Conservation (phyloP, 2,113 vertebrate species). For the Mesocricetus auratus region DNA sequence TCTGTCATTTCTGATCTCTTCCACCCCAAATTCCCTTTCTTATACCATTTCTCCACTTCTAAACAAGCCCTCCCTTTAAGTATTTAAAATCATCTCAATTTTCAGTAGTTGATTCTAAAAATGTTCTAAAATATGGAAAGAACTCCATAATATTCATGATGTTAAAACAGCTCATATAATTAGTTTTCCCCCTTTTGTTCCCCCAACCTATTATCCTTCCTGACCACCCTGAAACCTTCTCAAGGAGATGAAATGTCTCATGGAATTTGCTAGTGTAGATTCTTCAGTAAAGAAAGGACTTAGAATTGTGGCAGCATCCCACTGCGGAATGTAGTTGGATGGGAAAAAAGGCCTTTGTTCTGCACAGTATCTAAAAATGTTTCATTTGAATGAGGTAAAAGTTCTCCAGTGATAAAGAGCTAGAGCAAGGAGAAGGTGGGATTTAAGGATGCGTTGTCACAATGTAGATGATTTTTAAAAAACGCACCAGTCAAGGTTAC, state of each 20-base stretch:
- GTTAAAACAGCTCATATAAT: neutral
- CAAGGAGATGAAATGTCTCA: neutral
- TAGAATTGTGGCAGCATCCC: neutral
- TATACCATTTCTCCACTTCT: neutral
- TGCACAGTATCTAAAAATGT: too few relatives aligned
- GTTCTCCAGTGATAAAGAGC: neutral
- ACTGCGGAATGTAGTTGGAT: accelerated
- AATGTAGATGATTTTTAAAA: neutral
- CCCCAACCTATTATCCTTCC: neutral
- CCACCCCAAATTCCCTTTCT: neutral
- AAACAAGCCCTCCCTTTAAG: neutral
- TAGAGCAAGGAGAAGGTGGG: neutral
- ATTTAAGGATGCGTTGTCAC: neutral
- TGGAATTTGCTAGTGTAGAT: neutral
- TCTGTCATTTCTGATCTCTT: slow-evolving; percentile 43
- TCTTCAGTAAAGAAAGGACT: too few relatives aligned
- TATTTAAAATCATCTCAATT: neutral
- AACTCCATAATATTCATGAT: neutral
- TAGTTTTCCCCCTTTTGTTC: neutral
- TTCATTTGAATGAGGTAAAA: neutral
- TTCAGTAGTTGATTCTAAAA: slow-evolving; percentile 27
- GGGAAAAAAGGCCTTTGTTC: neutral
- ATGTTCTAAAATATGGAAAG: neutral
- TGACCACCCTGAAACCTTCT: neutral
- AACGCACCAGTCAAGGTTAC: neutral